Evolutionary conservation across 2,888 invertebrate genomes (phyloP), one percentile per base, ranked within the genome.

Genomic region (Urechis unicinctus): DNA sequence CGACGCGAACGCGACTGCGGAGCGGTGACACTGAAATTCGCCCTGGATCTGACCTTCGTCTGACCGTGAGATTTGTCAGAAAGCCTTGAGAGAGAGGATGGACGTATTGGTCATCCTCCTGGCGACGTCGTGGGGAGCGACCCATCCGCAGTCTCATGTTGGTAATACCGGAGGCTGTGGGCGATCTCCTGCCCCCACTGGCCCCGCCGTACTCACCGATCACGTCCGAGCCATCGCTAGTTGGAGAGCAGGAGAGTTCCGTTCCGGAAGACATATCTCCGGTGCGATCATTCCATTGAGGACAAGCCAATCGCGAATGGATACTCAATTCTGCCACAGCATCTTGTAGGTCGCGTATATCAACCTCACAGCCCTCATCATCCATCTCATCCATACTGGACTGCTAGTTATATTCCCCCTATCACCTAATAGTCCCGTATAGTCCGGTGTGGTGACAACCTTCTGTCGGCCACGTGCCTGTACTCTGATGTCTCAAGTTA

Each of bases 31-130:
- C 22, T n/a, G 53, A 53, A 4, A 53, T 28, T 4, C 47, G 29
- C n/a, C 53, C 53, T 5, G 53, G 53, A 31, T 53, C 53, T 9
- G 53, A 53, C 6, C 45, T 29, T 24, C 53, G 29, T 28, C 53
- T 31, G 21, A n/a, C n/a, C 2, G 25, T 21, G 4, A 47, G 24
- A 17, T 46, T 45, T 17, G 5, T 25, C 3, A n/a, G 6, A 5
- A 25, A 26, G 13, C 43, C 21, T 31, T 50, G 50, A 4, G 50
- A 24, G 5, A 30, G 4, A 6, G 30, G 6, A 22, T 30, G 21
- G 4, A 50, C 21, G 36, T 50, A 36, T 6, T 6, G 50, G 13
- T 50, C 50, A 9, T 50, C 50, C 13, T 50, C 50, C 50, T 17
- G 36, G 6, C 50, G 30, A 5, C 50, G 50, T 5, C 50, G 9